Percentiles rank a stretch among this genome's conserved stretches.
Conservation (phyloP, 2,113 vertebrate species). For the Macrotus californicus region DNA sequence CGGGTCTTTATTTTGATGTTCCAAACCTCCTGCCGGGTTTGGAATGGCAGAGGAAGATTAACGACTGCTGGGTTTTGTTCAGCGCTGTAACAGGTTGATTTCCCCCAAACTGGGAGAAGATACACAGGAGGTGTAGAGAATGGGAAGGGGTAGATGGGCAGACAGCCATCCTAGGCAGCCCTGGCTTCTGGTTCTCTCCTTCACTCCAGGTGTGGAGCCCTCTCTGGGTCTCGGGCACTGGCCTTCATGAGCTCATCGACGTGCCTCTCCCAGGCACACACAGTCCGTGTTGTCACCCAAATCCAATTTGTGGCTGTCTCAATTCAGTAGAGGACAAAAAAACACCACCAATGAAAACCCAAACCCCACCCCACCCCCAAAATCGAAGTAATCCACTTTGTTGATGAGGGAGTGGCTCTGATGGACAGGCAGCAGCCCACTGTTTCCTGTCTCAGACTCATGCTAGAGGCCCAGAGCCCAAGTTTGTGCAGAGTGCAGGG, state of each 20-base stretch:
- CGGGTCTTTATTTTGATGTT: not conserved
- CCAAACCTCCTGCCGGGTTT: not conserved
- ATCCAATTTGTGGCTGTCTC: not conserved
- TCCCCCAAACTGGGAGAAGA: not conserved
- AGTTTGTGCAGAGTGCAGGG: not conserved
- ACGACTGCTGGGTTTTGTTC: not conserved
- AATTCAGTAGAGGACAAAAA: not conserved
- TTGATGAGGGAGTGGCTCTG: not conserved
- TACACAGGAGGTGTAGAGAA: fast-evolving
- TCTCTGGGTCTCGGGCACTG: not conserved
- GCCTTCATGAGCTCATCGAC: fast-evolving
- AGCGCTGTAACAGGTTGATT: not conserved
- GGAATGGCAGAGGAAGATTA: not conserved
- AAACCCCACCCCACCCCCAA: no score
- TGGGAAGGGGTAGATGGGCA: fast-evolving
- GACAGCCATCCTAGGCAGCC: fast-evolving
- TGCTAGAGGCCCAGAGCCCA: not conserved
- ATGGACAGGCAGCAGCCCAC: not conserved
- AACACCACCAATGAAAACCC: not conserved
- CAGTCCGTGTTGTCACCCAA: fast-evolving
- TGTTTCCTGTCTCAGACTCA: not conserved
- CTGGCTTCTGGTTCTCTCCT: not conserved
- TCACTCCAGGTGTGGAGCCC: not conserved
- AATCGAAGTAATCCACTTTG: no score
- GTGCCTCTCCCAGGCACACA: not conserved